Conservation (phyloP, 1,140 invertebrate species). For the Sinonovacula constricta region DNA sequence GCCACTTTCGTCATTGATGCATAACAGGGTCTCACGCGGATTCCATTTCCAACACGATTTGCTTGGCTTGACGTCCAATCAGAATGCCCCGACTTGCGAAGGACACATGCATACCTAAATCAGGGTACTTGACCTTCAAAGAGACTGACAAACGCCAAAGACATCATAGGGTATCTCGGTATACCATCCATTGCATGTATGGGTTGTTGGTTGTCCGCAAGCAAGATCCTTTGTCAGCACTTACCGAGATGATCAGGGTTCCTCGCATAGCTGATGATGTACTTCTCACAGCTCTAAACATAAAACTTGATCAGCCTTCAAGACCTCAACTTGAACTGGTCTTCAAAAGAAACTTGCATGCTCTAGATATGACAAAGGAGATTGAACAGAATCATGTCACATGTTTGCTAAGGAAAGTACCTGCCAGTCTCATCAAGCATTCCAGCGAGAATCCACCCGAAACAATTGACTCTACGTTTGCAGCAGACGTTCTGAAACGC, state of each 20-base stretch:
- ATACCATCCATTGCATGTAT: conserved; percentile 47
- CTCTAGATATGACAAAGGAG: conserved; percentile 52
- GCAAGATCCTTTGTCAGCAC: conserved; percentile 12
- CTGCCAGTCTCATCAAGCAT: conserved; percentile 11
- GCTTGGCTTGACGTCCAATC: too few species aligned
- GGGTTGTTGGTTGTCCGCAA: conserved; percentile 47
- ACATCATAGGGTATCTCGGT: conserved; percentile 48
- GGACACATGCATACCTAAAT: conserved; percentile 11
- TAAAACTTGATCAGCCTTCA: conserved; percentile 57
- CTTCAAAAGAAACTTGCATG: too few species aligned
- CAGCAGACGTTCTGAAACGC: conserved; percentile 44
- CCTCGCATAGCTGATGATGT: conserved; percentile 48
- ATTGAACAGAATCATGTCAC: conserved; percentile 34
- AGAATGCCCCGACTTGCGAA: too few species aligned
- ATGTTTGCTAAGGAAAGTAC: conserved; percentile 37
- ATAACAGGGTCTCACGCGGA: neutral
- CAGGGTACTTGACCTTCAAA: conserved; percentile 49
- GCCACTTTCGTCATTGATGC: neutral
- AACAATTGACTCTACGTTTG: conserved; percentile 26
- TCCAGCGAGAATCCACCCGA: conserved; percentile 2
- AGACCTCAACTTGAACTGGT: conserved; percentile 47
- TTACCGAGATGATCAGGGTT: conserved; percentile 52
- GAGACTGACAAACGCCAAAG: conserved; percentile 37
- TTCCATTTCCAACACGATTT: conserved; percentile 48
- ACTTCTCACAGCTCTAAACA: conserved; percentile 53